Evolutionary conservation across 2,797 vertebrate genomes (phyloP).

Genomic region (Brachyalestes nurse): DNA sequence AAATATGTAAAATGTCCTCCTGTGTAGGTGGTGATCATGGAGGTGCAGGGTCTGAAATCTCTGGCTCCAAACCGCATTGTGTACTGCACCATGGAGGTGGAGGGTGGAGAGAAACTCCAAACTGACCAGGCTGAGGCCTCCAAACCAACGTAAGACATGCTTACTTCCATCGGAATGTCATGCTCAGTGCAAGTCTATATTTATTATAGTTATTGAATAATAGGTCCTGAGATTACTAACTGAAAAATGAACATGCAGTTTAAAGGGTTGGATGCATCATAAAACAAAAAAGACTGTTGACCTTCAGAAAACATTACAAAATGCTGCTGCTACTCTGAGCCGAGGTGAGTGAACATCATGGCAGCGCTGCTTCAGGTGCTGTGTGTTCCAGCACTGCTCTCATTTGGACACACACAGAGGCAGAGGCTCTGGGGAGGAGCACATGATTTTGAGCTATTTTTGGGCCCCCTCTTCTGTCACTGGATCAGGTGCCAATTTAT

Average conservation of each 20-base stretch:
- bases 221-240: background rate
- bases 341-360: constrained; percentile 69
- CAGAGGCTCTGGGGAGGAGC: constrained; percentile 68
- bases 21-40: constrained; percentile 95
- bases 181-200: background rate
- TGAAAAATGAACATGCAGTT: background rate
- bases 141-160: constrained; percentile 89
- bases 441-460: constrained; percentile 73
- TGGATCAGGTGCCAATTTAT: constrained; percentile 75
- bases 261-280: background rate
- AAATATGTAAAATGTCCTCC: constrained; percentile 6
- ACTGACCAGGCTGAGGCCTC: constrained; percentile 98
- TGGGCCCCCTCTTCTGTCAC: constrained; percentile 64
- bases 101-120: constrained; percentile 96
- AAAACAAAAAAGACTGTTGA: background rate
- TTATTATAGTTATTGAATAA: too few species aligned
- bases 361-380: constrained; percentile 45
- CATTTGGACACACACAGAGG: constrained; percentile 50
- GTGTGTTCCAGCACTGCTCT: constrained; percentile 45
- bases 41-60: constrained; percentile 95
- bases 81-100: constrained; percentile 98
- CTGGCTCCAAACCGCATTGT: constrained; percentile 95
- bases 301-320: background rate
- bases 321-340: constrained; percentile 35
- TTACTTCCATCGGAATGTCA: background rate